phyloP scores from a whole-genome alignment of 2,113 vertebrate genomes.

The Leucoraja erinaceus region DNA sequence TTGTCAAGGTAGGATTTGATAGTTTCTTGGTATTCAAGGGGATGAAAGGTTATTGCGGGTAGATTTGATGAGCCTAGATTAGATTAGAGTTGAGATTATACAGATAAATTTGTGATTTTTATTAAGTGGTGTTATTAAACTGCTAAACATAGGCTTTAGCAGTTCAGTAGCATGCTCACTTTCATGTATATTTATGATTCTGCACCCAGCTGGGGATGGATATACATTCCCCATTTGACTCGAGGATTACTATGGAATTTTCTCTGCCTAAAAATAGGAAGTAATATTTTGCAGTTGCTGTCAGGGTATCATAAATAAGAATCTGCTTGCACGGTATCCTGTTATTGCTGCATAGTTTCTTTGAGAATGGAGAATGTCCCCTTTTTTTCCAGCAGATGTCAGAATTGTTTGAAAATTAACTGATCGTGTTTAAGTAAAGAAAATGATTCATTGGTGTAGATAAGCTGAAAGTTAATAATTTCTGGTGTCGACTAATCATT shows the following conservation, averaged over 20 bases:
- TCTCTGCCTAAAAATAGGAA: neutral
- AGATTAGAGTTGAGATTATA: too few relatives aligned
- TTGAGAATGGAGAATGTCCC: neutral
- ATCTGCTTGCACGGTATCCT: neutral
- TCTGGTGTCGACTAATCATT: neutral
- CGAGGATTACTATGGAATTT: neutral
- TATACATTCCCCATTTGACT: too few relatives aligned
- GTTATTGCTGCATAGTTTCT: neutral
- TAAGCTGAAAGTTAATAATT: neutral
- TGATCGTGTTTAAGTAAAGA: neutral
- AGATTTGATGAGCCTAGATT: too few relatives aligned
- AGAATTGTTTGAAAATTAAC: slow-evolving; percentile 23
- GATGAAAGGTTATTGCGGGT: too few relatives aligned
- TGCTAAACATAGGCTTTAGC: too few relatives aligned
- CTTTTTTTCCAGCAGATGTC: slow-evolving; percentile 32
- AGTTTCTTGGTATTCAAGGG: too few relatives aligned
- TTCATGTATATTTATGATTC: too few relatives aligned
- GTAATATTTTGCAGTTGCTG: neutral
- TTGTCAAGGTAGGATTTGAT: too few relatives aligned
- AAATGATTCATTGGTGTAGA: neutral
- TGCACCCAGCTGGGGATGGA: too few relatives aligned
- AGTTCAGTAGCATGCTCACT: too few relatives aligned
- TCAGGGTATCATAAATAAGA: neutral
- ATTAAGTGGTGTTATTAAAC: too few relatives aligned
- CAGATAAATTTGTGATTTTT: too few relatives aligned